These are phyloP conservation scores for Climacteris rufus DNA, from an alignment of 2,113 vertebrate species.

Conservation along the genomic window DNA sequence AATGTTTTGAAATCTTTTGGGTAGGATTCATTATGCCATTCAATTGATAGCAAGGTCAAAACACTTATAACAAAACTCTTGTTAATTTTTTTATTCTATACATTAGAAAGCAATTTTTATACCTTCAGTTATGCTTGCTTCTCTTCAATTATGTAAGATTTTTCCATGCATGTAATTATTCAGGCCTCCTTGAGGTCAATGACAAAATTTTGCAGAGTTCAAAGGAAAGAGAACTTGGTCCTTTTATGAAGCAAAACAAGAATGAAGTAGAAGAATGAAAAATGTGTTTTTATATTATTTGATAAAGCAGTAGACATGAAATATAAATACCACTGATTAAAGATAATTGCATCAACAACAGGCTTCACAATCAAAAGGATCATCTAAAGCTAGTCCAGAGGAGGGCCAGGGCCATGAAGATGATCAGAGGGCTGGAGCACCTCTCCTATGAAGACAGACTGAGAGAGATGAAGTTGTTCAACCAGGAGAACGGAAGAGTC, in stretches of 20 bases:
- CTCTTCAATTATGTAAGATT: neutral
- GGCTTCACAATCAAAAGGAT: neutral
- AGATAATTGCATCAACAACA: neutral
- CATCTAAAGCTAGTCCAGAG: neutral
- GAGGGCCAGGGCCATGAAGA: neutral
- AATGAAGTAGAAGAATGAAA: neutral
- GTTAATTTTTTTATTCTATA: neutral
- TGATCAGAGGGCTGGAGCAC: neutral
- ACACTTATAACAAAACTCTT: neutral
- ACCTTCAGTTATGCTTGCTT: neutral
- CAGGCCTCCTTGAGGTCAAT: neutral
- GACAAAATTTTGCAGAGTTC: neutral
- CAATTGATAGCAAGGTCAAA: neutral
- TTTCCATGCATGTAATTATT: neutral
- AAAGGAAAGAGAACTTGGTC: neutral
- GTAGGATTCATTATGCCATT: neutral
- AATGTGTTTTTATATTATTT: neutral
- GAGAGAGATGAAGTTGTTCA: neutral
- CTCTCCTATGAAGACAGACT: neutral
- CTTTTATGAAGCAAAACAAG: neutral
- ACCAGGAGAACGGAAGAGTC: neutral
- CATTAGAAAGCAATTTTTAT: neutral
- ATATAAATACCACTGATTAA: neutral
- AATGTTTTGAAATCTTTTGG: neutral
- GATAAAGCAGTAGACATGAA: neutral